Evolutionary conservation across 2,113 vertebrate genomes (phyloP), one percentile per base, ranked within the genome.

Genomic region (Butastur rufipennis): DNA sequence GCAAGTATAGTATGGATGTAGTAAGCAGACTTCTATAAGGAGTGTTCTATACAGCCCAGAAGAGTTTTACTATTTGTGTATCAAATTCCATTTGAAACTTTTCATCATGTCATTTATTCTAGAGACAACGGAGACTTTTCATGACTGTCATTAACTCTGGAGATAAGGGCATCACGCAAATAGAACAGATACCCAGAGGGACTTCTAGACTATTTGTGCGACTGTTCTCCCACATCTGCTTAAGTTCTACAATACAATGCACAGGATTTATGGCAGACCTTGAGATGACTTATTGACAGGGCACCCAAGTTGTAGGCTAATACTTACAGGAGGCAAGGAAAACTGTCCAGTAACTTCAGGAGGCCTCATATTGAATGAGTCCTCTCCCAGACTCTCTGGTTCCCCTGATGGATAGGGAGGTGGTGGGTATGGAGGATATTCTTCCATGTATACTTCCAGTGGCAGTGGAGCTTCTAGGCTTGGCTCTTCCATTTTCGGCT

Each of bases 381-480:
- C 99, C 72, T 99, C 99, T 65, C 98, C 99, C 3, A 98, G 65
- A 81, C 95, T 98, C 43, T 99, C 99, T 11, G 99, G 98, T 31
- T 99, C 99, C 34, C 98, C 98, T 13, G 98, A 98, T 5, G 99
- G 99, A 89, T 99, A 99, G 9, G 99, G 99, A 1, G 99, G 99
- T 3, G 99, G 99, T n/a, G 99, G 99, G 92, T 99, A 99, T 0
- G 99, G 99, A 16, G 99, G 99, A 62, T 99, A 99, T 66, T 99
- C 99, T 89, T 99, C 99, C 90, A 98, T 91, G 93, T 99, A 99
- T 32, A 98, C 96, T 8, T 99, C 99, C 8, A 99, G 95, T 4
- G 98, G 98, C 61, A 98, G 97, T 3, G 98, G 95, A 16, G 97
- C 63, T 86, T 98, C 98, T 3, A 83, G 90, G 52, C n/a, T 97